Evolutionary conservation across 2,888 invertebrate genomes (phyloP).

Genomic region (Dasysyrphus tricinctus): DNA sequence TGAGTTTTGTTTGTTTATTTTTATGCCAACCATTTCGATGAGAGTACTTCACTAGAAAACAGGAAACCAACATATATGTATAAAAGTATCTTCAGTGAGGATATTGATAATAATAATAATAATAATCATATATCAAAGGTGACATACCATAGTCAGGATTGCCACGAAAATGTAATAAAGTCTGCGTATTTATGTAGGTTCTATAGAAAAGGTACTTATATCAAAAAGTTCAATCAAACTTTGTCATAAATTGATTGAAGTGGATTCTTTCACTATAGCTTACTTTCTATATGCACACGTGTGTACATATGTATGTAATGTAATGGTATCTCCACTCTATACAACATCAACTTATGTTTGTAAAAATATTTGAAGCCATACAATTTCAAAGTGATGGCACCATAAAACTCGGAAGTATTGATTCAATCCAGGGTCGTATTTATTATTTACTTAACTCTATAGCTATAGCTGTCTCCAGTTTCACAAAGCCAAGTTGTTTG

Average conservation of each 20-base stretch:
- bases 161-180: background rate
- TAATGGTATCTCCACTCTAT: background rate
- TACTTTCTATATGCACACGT: background rate
- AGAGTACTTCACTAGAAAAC: background rate
- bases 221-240: conserved; percentile 47
- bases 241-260: conserved; percentile 32
- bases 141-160: conserved; percentile 2
- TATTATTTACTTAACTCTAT: too few species aligned
- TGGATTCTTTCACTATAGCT: conserved; percentile 19
- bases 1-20: conserved; percentile 21
- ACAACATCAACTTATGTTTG: background rate
- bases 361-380: conserved; percentile 1
- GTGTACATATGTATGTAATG: background rate
- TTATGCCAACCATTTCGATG: background rate
- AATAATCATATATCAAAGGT: conserved; percentile 29
- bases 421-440: background rate
- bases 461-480: too few species aligned
- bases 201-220: background rate
- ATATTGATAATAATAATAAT: conserved; percentile 1
- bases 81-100: background rate
- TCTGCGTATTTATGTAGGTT: background rate
- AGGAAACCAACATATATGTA: background rate
- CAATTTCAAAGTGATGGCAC: conserved; percentile 6
- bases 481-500: too few species aligned
- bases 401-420: background rate